Base-by-base conservation (phyloP, 2,888 invertebrate species). In the Synanthedon myopaeformis region DNA sequence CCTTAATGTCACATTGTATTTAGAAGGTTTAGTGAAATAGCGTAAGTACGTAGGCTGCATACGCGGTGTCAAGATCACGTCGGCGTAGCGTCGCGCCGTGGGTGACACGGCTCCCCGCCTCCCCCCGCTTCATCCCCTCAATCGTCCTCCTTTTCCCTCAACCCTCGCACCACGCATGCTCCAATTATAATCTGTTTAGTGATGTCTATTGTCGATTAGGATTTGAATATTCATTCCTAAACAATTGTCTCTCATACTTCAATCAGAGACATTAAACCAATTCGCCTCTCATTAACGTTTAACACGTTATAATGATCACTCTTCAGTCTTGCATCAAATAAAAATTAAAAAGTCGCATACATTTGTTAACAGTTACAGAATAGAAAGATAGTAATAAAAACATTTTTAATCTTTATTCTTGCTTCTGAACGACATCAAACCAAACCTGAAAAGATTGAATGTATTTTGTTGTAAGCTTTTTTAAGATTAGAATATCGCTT, bases 111-210 rank as follows among this genome's bases (percentile, higher is more conserved):
- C 60, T 59, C 57, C 60, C 59, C 58, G 55, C 56, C 58, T 49
- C 60, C 45, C 63, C 57, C 65, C 61, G 54, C 58, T 45, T 61
- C 56, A 57, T 56, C 57, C 67, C 62, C 64, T 14, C 53, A 49
- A 52, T 52, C 49, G n/a, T 54, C 68, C 68, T 65, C 58, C 61
- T 65, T 61, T 67, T 69, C 74, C 77, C 75, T 76, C 71, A 79
- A 72, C 78, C 76, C 80, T 78, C 81, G 77, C 71, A 84, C 82
- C 82, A 86, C 86, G 86, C 86, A 87, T 87, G 86, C 86, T 86
- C 87, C 87, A 86, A 84, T 86, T 84, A 83, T 86, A 86, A 87
- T 86, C 86, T 81, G 79, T 77, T 79, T 85, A 86, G 86, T 78
- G 85, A 85, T 85, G 85, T 79, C 74, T 73, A 70, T 67, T 79